Percentiles rank a stretch among this genome's conserved stretches.
These are phyloP conservation scores for Apamea anceps DNA, from an alignment of 2,888 invertebrate species.

Conservation along the genomic window DNA sequence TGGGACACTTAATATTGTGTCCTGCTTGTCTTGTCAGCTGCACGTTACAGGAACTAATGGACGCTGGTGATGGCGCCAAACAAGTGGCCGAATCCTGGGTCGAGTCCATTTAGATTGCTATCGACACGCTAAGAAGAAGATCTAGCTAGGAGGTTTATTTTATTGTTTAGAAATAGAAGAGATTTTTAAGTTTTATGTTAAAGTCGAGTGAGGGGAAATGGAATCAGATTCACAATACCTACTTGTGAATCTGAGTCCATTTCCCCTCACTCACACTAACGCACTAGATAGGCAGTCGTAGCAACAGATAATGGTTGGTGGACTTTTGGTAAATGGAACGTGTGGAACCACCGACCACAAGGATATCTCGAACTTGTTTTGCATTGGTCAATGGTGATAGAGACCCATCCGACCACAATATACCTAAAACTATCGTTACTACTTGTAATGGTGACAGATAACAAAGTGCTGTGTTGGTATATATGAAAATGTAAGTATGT, in stretches of 20 bases:
- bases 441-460: neutral
- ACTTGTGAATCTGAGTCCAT: too few species aligned
- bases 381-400: slow-evolving; percentile 4
- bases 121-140: too few species aligned
- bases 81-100: too few species aligned
- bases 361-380: neutral
- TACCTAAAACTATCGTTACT: neutral
- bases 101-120: too few species aligned
- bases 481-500: neutral
- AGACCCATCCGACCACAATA: neutral
- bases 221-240: neutral
- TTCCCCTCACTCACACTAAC: too few species aligned
- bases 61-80: too few species aligned
- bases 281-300: neutral
- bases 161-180: neutral
- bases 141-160: too few species aligned
- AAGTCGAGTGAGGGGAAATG: neutral
- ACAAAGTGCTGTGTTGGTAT: neutral
- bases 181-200: neutral
- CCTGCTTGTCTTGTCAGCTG: too few species aligned
- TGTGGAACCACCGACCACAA: neutral
- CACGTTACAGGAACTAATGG: too few species aligned
- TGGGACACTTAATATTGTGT: too few species aligned
- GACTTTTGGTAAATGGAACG: neutral
- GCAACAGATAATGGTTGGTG: neutral